Percentiles rank a stretch among this genome's conserved stretches.
These are phyloP conservation scores for Blomia tropicalis DNA, from an alignment of 2,888 invertebrate species.

Conservation along the genomic window DNA sequence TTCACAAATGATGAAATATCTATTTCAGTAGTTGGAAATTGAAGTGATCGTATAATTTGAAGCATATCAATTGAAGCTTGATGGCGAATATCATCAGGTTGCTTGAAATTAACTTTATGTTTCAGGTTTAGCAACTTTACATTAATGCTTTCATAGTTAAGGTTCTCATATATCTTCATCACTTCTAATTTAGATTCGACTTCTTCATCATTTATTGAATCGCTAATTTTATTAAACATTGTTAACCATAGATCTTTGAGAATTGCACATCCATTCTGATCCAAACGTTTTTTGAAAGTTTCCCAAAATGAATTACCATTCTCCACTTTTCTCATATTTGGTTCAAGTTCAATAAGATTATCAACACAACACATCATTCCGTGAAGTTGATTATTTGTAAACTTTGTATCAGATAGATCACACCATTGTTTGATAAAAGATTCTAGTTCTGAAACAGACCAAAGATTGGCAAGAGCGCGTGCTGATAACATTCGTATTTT, in stretches of 20 bases:
- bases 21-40: not conserved
- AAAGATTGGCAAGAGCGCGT: slow-evolving; percentile 10
- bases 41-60: not conserved
- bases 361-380: slow-evolving; percentile 14
- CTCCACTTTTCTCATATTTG: too few species aligned
- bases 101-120: slow-evolving; percentile 8
- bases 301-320: not conserved
- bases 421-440: not conserved
- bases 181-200: too few species aligned
- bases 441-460: slow-evolving; percentile 10
- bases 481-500: slow-evolving; percentile 22
- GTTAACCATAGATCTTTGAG: not conserved
- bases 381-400: slow-evolving; percentile 14
- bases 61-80: not conserved
- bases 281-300: not conserved
- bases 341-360: slow-evolving; percentile 17
- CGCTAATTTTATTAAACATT: not conserved
- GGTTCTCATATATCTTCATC: not conserved
- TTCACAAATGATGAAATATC: not conserved
- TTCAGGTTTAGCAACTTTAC: not conserved
- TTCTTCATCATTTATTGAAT: slow-evolving; percentile 5
- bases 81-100: slow-evolving; percentile 20
- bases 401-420: not conserved
- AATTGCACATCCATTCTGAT: not conserved
- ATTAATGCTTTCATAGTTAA: not conserved